phyloP scores from a whole-genome alignment of 2,113 vertebrate genomes.

The Brevimyrus niger region DNA sequence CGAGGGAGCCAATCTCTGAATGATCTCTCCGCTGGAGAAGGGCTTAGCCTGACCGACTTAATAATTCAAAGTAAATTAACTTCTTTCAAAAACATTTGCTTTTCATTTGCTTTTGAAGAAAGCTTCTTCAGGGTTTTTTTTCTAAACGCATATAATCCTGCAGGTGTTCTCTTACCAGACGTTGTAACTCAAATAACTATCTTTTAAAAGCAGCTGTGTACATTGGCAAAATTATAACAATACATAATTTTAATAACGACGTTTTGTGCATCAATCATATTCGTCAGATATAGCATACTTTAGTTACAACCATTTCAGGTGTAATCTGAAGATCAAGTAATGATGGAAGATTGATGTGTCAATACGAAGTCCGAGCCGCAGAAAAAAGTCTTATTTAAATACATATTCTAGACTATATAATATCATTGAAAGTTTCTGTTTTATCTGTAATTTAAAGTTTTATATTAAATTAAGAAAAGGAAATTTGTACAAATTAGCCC shows the following conservation, averaged over 20 bases:
- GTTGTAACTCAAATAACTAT: not conserved
- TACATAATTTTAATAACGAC: not conserved
- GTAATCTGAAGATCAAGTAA: not conserved
- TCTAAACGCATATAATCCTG: not conserved
- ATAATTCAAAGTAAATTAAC: slow-evolving; percentile 68
- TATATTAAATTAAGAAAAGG: not conserved
- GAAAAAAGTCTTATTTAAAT: not conserved
- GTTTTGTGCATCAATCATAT: not conserved
- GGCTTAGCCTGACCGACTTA: slow-evolving; percentile 62
- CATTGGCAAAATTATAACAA: not conserved
- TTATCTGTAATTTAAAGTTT: not conserved
- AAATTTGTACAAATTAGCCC: not conserved
- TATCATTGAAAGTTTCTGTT: not conserved
- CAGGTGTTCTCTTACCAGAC: not conserved
- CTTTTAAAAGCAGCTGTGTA: not conserved
- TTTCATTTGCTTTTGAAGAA: slow-evolving; percentile 50
- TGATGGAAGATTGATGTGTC: not conserved
- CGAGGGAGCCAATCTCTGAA: slow-evolving; percentile 56
- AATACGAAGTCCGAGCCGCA: not conserved
- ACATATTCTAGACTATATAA: not conserved
- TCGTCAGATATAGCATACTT: not conserved
- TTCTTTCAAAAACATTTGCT: slow-evolving; percentile 53
- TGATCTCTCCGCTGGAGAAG: slow-evolving; percentile 57
- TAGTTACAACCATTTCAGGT: not conserved
- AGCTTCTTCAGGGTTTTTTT: slow-evolving; percentile 15